These are phyloP conservation scores for Catharus fuscescens DNA, from an alignment of 2,113 vertebrate genomes.

Conservation along the genomic window DNA sequence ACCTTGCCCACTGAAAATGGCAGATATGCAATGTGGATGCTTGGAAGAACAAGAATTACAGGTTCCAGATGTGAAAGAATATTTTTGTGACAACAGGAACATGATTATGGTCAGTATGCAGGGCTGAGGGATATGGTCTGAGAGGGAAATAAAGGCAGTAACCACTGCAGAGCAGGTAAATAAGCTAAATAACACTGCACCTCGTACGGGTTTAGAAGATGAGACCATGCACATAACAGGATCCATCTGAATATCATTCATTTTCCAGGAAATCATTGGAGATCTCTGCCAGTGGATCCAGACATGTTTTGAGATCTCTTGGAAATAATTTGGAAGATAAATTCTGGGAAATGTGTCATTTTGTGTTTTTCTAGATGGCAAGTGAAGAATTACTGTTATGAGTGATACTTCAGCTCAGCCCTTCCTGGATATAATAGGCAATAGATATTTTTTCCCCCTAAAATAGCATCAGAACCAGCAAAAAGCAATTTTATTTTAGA, in stretches of 20 bases:
- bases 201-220: neutral
- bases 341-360: neutral
- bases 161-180: neutral
- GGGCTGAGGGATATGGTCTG: neutral
- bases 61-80: neutral
- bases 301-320: neutral
- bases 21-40: neutral
- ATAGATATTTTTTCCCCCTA: neutral
- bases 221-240: neutral
- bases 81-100: neutral
- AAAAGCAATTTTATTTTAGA: neutral
- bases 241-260: neutral
- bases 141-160: neutral
- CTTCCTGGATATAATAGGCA: neutral
- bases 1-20: neutral
- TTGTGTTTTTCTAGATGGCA: neutral
- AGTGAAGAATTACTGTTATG: neutral
- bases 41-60: neutral
- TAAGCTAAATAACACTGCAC: neutral
- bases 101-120: neutral
- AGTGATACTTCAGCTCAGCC: neutral
- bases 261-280: neutral
- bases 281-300: neutral
- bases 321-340: neutral
- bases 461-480: neutral